Evolutionary conservation across 2,797 vertebrate species (phyloP).

Genomic region (Diceros bicornis): DNA sequence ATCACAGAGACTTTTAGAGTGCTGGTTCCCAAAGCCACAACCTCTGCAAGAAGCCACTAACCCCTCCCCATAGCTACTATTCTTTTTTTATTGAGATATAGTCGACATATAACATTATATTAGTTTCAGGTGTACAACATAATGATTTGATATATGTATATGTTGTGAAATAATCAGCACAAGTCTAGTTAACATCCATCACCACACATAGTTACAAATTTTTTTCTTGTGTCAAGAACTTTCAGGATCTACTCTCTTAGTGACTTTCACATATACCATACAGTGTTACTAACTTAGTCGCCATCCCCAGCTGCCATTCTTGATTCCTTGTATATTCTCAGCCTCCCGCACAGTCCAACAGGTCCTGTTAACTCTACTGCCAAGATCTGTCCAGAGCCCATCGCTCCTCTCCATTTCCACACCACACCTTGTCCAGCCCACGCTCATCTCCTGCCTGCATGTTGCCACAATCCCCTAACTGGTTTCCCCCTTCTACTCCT

Average conservation of each 20-base stretch:
- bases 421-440: fast-evolving
- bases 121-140: not conserved
- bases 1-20: not conserved
- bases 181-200: not conserved
- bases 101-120: not conserved
- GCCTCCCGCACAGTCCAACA: not conserved
- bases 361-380: not conserved
- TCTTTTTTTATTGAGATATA: not conserved
- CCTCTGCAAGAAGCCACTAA: not conserved
- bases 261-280: not conserved
- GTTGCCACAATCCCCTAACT: not conserved
- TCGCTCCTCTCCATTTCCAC: not conserved
- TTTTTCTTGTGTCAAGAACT: not conserved
- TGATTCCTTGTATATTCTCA: not conserved
- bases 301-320: not conserved
- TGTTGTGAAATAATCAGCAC: not conserved
- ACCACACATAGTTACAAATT: not conserved
- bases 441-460: not conserved
- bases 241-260: not conserved
- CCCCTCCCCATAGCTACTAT: not conserved
- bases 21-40: not conserved
- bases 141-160: not conserved
- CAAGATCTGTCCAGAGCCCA: not conserved
- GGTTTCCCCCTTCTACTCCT: not conserved
- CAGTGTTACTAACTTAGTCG: not conserved